phyloP scores from a whole-genome alignment of 2,113 vertebrate species.

The Coreoperca whiteheadi region DNA sequence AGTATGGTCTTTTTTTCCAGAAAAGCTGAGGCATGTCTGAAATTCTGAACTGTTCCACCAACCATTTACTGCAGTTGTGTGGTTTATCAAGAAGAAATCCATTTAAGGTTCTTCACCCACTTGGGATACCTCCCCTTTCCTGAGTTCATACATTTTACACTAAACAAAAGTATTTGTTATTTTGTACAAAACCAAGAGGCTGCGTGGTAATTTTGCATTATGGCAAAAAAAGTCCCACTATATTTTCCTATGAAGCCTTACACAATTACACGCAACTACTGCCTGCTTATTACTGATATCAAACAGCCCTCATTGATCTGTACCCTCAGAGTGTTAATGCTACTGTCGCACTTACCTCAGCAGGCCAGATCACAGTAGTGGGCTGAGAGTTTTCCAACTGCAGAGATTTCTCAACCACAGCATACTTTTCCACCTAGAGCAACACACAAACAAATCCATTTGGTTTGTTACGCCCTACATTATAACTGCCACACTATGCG shows the following conservation, averaged over 20 bases:
- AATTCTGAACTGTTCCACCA: neutral
- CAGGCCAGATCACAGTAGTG: slow-evolving; percentile 91
- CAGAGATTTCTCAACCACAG: slow-evolving; percentile 94
- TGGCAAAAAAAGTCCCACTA: neutral
- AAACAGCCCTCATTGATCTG: slow-evolving; percentile 31
- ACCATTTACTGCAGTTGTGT: neutral
- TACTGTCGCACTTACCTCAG: slow-evolving; percentile 86
- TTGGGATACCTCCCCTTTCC: neutral
- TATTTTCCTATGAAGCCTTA: neutral
- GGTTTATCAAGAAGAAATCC: neutral
- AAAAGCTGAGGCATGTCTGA: slow-evolving; percentile 6
- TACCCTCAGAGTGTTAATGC: slow-evolving; percentile 7
- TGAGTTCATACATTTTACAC: neutral
- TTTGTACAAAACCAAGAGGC: neutral
- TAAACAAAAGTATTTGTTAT: neutral
- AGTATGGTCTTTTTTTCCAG: neutral
- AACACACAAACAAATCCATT: slow-evolving; percentile 47
- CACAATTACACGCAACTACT: neutral
- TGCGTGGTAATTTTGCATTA: neutral
- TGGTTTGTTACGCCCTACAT: neutral
- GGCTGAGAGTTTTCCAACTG: slow-evolving; percentile 93
- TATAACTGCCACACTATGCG: neutral
- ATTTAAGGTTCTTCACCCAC: neutral
- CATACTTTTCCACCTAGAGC: slow-evolving; percentile 96
- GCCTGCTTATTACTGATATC: slow-evolving; percentile 4